Evolutionary conservation across 92 coral and sea anemone genomes (phyloP).

Genomic region (Galaxea fascicularis): DNA sequence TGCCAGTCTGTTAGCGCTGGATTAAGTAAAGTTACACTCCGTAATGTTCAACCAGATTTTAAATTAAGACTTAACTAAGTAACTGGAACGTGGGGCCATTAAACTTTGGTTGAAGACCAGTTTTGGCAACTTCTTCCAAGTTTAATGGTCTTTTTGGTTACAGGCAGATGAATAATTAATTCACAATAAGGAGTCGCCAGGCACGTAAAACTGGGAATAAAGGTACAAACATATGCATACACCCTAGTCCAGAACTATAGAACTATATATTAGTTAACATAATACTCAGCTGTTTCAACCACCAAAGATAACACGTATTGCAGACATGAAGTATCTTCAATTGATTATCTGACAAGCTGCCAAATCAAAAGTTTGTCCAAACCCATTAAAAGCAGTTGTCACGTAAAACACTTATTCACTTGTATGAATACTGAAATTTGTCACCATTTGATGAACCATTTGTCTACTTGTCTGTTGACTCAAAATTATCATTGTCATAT

Average conservation of each 20-base stretch:
- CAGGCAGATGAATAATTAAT: neutral
- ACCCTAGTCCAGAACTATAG: neutral
- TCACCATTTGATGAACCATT: too few relatives aligned
- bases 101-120: neutral
- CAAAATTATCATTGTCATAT: too few relatives aligned
- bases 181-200: neutral
- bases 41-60: constrained; percentile 2
- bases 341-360: neutral
- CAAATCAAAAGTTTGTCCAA: neutral
- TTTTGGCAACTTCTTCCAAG: neutral
- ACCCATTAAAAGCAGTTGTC: too few relatives aligned
- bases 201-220: neutral
- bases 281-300: neutral
- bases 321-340: neutral
- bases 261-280: neutral
- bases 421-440: too few relatives aligned
- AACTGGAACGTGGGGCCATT: neutral
- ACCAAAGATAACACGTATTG: neutral
- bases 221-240: constrained; percentile 10
- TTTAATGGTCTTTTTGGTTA: neutral
- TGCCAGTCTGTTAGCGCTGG: neutral
- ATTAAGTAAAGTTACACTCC: neutral
- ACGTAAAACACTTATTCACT: too few relatives aligned
- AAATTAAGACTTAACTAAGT: neutral
- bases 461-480: too few relatives aligned